Conservation (phyloP, 1,140 invertebrate species). For the Drosophila lowei region DNA sequence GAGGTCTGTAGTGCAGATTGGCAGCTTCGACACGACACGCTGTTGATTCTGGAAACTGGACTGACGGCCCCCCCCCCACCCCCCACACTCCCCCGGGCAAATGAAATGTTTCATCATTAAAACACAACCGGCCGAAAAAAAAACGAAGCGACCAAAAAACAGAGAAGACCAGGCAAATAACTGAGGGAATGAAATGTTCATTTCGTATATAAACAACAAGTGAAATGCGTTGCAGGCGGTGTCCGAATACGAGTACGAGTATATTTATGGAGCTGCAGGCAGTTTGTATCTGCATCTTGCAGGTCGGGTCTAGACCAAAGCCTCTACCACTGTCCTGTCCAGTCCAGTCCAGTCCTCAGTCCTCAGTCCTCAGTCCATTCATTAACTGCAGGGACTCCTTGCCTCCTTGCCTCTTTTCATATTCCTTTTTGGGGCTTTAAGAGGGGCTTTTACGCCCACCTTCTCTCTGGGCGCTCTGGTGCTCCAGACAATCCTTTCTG, state of each 20-base stretch:
- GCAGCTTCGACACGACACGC: conserved; percentile 37
- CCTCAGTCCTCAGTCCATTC: too few species aligned
- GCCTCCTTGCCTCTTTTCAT: too few species aligned
- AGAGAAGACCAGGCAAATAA: conserved; percentile 18
- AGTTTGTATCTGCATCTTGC: conserved; percentile 18
- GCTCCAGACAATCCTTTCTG: conserved; percentile 57
- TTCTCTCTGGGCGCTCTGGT: background rate
- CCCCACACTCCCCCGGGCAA: conserved; percentile 32
- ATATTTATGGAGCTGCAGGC: conserved; percentile 47
- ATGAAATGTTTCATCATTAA: conserved; percentile 51
- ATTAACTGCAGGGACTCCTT: too few species aligned
- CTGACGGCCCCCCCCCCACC: conserved; percentile 33
- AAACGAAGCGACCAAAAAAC: background rate
- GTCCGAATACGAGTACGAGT: background rate
- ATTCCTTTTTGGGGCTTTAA: background rate
- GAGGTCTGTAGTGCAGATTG: conserved; percentile 42
- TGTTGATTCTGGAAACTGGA: conserved; percentile 66
- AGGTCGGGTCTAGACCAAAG: too few species aligned
- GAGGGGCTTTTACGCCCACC: background rate
- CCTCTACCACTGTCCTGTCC: too few species aligned
- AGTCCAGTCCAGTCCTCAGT: too few species aligned
- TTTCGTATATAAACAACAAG: conserved; percentile 60
- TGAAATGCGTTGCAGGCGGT: conserved; percentile 42
- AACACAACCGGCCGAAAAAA: conserved; percentile 28
- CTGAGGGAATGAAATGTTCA: conserved; percentile 42